Percentiles rank a stretch among this genome's conserved stretches.
These are phyloP conservation scores for Achatina immaculata DNA, from an alignment of 1,140 invertebrate species.

Conservation along the genomic window DNA sequence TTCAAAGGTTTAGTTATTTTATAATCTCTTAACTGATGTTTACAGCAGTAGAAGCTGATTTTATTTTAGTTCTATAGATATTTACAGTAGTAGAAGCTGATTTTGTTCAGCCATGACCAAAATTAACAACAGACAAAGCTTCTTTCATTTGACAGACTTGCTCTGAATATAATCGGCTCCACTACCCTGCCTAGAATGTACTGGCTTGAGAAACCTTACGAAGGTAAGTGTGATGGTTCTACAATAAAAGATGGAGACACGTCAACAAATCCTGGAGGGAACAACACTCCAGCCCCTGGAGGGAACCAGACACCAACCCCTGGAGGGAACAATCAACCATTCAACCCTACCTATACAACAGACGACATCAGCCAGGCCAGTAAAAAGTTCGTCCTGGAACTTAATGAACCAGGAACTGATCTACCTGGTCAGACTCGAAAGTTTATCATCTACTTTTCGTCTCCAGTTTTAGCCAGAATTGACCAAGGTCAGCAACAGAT, in stretches of 20 bases:
- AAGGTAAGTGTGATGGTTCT: constrained; percentile 48
- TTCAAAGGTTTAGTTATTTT: too few species aligned
- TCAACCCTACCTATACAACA: constrained; percentile 14
- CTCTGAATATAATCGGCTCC: constrained; percentile 52
- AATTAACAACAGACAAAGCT: too few species aligned
- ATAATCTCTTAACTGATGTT: too few species aligned
- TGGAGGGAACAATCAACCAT: neutral
- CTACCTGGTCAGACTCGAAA: constrained; percentile 59
- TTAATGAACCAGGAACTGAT: constrained; percentile 58
- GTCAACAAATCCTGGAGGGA: neutral
- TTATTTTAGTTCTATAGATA: too few species aligned
- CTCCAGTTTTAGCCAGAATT: constrained; percentile 46
- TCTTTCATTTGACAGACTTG: constrained; percentile 44
- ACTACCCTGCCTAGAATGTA: constrained; percentile 40
- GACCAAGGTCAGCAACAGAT: constrained; percentile 42
- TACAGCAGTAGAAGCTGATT: too few species aligned
- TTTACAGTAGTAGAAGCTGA: too few species aligned
- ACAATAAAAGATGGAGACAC: constrained; percentile 31
- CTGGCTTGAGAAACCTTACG: constrained; percentile 49
- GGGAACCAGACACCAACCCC: constrained; percentile 1
- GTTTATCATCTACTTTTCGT: constrained; percentile 58
- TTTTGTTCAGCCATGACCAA: too few species aligned
- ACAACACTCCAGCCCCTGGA: neutral
- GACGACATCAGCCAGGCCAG: constrained; percentile 13
- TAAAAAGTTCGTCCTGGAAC: constrained; percentile 58